Conservation (phyloP, 2,888 invertebrate genomes). For the Zygogramma bicolorata region DNA sequence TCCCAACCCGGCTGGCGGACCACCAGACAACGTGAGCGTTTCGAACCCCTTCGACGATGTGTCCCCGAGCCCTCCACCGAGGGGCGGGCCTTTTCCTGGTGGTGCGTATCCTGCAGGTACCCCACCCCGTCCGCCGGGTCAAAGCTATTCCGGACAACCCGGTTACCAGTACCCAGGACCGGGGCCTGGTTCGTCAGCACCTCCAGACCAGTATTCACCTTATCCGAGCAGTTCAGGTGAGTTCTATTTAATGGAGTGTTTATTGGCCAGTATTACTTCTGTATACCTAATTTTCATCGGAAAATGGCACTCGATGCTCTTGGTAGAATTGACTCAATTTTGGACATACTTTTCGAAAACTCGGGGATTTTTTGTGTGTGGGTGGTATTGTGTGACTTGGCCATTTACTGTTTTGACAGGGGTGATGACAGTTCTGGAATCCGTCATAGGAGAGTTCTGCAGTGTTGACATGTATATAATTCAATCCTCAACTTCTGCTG, state of each 20-base stretch:
- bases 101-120: constrained; percentile 65
- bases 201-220: constrained; percentile 72
- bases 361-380: background rate
- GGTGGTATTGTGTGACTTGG: too few species aligned
- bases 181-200: constrained; percentile 55
- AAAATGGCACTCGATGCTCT: background rate
- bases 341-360: background rate
- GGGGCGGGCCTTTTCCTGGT: constrained; percentile 64
- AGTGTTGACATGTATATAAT: too few species aligned
- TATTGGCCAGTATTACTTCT: too few species aligned
- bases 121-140: constrained; percentile 64
- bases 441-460: too few species aligned
- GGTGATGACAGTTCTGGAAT: too few species aligned
- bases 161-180: constrained; percentile 73
- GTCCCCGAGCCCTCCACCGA: constrained; percentile 68
- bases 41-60: constrained; percentile 89
- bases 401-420: background rate
- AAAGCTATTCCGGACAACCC: constrained; percentile 69
- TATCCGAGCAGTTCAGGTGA: constrained; percentile 65
- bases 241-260: constrained; percentile 8
- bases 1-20: constrained; percentile 67
- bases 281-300: background rate
- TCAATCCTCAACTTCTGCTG: too few species aligned
- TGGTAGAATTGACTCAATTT: constrained; percentile 8
- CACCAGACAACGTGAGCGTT: constrained; percentile 83